Base-by-base conservation (phyloP, 2,888 invertebrate genomes). In the Synergus umbraculus region DNA sequence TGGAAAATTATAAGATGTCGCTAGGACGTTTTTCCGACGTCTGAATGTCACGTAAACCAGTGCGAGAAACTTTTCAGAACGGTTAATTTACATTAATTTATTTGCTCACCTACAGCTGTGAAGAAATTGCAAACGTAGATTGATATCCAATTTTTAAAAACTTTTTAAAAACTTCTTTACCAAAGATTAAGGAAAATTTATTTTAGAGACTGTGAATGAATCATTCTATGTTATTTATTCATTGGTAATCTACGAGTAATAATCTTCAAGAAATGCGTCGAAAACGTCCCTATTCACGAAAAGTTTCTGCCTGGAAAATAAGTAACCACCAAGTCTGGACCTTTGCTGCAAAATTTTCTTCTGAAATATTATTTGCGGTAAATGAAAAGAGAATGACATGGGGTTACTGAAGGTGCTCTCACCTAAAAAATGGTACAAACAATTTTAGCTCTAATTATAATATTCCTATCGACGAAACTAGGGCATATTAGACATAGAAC, bases 351-450 rank as follows among this genome's bases (percentile, higher is more conserved):
- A 41, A 73, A 54, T 67, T 4, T 41, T 66, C 41, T 13, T 43
- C 10, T 18, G 9, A 8, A 66, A 41, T 66, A 43, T 43, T 67
- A 15, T 64, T 66, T 15, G 29, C n/a, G n/a, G 12, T 22, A 18
- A 29, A 22, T 9, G 22, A 15, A 9, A 49, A 46, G 29, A n/a
- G 18, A 54, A 54, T 73, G 73, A 29, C 54, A 54, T 0, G 69
- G 49, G 73, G 37, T 73, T 54, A 12, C 73, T 73, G 37, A 73
- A 73, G 73, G 73, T 73, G 73, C 89, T 90, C 86, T 88, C 90
- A 90, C 89, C 90, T 90, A 88, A 90, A 88, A 86, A 90, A 91
- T 91, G 91, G 91, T 91, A 91, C 91, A 91, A 88, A 90, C 87
- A 90, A 90, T 88, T 87, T 90, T 91, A 91, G 90, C 87, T 90